These are phyloP conservation scores for Urocolius indicus DNA, from an alignment of 2,113 vertebrate genomes.

Conservation along the genomic window DNA sequence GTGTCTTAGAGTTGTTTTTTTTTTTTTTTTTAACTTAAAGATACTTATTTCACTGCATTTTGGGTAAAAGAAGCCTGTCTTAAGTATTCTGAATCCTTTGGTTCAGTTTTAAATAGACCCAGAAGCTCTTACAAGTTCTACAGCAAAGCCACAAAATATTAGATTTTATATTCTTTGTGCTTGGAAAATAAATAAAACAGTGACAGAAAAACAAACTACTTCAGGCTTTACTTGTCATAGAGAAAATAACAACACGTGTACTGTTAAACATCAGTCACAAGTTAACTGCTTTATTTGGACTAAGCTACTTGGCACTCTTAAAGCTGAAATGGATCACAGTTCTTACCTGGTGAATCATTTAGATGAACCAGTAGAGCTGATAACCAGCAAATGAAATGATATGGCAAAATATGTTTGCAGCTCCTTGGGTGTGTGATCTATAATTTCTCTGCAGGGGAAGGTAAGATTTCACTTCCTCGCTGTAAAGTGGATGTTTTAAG, in stretches of 20 bases:
- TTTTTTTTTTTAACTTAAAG: not conserved
- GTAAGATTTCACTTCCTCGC: not conserved
- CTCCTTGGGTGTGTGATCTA: not conserved
- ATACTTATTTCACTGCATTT: not conserved
- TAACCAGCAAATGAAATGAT: not conserved
- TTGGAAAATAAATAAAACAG: conserved; percentile 28
- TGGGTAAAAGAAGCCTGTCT: not conserved
- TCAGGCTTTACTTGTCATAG: not conserved
- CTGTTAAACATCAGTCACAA: not conserved
- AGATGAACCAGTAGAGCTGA: not conserved
- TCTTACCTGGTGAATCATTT: not conserved
- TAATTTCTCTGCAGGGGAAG: not conserved
- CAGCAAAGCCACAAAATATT: not conserved
- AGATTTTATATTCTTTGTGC: not conserved
- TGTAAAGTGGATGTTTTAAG: not conserved
- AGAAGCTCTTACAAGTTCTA: not conserved
- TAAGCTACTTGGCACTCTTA: not conserved
- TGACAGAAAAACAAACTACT: not conserved
- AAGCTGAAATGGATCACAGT: not conserved
- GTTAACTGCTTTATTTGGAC: not conserved
- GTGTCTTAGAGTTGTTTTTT: too few relatives aligned
- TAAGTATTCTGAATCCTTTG: not conserved
- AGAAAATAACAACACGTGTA: not conserved
- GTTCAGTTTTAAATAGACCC: conserved; percentile 1
- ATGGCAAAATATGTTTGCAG: not conserved